These are phyloP conservation scores for Vicugna pacos DNA, from an alignment of 2,113 vertebrate genomes.

Conservation along the genomic window DNA sequence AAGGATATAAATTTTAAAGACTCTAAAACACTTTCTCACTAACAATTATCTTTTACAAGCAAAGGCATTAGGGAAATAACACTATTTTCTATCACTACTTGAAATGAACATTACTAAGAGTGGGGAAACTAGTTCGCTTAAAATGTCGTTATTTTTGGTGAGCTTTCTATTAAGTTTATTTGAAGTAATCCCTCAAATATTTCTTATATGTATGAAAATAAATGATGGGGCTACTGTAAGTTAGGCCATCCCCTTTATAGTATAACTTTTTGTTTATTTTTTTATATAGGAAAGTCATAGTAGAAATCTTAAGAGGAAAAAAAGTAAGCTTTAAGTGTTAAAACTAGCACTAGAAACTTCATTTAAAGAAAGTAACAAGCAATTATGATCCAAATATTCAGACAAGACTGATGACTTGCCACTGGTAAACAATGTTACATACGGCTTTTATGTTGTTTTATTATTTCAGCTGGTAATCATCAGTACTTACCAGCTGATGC, in stretches of 20 bases:
- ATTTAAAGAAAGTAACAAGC: slow-evolving; percentile 37
- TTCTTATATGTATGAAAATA: slow-evolving; percentile 30
- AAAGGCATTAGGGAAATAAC: slow-evolving; percentile 18
- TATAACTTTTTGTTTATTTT: neutral
- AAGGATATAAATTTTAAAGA: slow-evolving; percentile 31
- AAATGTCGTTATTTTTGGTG: neutral
- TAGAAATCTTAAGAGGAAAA: neutral
- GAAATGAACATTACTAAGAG: neutral
- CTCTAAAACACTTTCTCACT: neutral
- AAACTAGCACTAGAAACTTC: slow-evolving; percentile 23
- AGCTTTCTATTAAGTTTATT: slow-evolving; percentile 12
- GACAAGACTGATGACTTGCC: neutral
- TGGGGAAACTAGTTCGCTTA: neutral
- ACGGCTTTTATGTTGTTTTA: slow-evolving; percentile 56
- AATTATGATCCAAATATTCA: neutral
- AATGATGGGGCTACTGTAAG: neutral
- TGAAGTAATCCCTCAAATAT: neutral
- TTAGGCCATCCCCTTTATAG: neutral
- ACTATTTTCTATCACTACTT: neutral
- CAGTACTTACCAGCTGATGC: slow-evolving; percentile 91
- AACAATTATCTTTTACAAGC: neutral
- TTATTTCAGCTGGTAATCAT: neutral
- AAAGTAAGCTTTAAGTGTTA: neutral
- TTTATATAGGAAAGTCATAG: neutral
- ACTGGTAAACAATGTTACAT: neutral